Conservation (phyloP, 2,113 vertebrate genomes). For the Pagrus major region DNA sequence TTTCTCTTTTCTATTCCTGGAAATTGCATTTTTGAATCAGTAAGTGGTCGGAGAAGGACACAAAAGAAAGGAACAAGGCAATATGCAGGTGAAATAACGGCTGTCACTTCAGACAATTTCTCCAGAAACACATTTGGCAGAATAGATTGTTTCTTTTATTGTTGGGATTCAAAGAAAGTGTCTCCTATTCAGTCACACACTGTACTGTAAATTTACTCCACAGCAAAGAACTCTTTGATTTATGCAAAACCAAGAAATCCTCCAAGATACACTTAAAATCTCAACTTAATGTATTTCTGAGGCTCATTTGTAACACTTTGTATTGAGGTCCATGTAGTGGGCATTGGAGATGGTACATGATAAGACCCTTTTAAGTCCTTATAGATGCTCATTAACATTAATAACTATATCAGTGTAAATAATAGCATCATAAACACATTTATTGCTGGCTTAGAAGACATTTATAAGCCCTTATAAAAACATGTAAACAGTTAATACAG, state of each 20-base stretch:
- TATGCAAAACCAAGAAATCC: not conserved
- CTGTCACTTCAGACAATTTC: constrained; percentile 4
- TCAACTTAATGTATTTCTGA: not conserved
- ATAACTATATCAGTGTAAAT: too few relatives aligned
- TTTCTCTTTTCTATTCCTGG: not conserved
- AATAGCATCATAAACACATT: too few relatives aligned
- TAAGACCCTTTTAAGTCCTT: too few relatives aligned
- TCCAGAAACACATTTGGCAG: not conserved
- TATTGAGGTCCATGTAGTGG: too few relatives aligned
- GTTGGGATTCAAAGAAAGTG: constrained; percentile 6
- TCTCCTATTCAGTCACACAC: not conserved
- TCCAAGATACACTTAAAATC: not conserved
- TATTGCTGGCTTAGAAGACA: too few relatives aligned
- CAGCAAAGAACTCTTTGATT: not conserved
- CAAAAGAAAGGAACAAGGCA: not conserved
- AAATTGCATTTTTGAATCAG: not conserved
- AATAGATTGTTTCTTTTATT: not conserved
- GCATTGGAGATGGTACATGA: too few relatives aligned
- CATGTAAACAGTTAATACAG: too few relatives aligned
- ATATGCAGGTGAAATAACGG: not conserved
- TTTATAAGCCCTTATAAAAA: too few relatives aligned
- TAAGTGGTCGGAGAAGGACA: not conserved
- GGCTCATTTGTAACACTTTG: too few relatives aligned
- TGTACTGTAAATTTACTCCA: not conserved
- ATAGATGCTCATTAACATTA: too few relatives aligned